phyloP scores from a whole-genome alignment of 2,113 vertebrate species.

The rat (Rattus norvegicus) region GRCr8 NC_086029.1:70715001-70715500 shows the following conservation, averaged over 20 bases:
- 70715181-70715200: neutral
- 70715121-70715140: neutral
- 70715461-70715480: slow-evolving; percentile 58
- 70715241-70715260: slow-evolving; percentile 23
- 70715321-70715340: slow-evolving; percentile 51
- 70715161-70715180: neutral
- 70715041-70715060: neutral
- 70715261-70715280: slow-evolving; percentile 16
- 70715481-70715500: slow-evolving; percentile 36
- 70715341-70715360: slow-evolving; percentile 45
- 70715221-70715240: neutral
- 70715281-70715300: neutral
- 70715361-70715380: slow-evolving; percentile 56
- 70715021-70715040: neutral
- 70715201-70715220: neutral
- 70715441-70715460: slow-evolving; percentile 32
- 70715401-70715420: slow-evolving; percentile 58
- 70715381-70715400: slow-evolving; percentile 39
- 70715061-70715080: neutral
- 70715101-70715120: neutral
- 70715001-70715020: neutral
- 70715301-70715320: slow-evolving; percentile 53
- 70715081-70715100: neutral
- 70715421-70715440: slow-evolving; percentile 21
- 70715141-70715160: neutral